Evolutionary conservation across 2,113 vertebrate species (phyloP).

Genomic region (Melospiza georgiana): DNA sequence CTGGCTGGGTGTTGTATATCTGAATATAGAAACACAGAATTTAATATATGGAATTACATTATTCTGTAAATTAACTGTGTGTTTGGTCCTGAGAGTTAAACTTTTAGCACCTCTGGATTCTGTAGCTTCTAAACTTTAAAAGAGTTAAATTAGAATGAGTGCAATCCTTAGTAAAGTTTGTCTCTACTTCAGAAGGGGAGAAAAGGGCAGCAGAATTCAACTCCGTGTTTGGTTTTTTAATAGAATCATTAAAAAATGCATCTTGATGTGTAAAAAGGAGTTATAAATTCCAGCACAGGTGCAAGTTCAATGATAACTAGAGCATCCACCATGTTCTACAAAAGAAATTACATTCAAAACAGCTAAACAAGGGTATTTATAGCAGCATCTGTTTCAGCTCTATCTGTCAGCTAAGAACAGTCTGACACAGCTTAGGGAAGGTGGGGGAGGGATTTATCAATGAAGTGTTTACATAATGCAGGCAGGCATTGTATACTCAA

Average conservation of each 20-base stretch:
- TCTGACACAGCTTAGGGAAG: constrained; percentile 40
- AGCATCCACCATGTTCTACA: constrained; percentile 46
- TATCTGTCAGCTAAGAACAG: constrained; percentile 44
- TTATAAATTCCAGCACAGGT: constrained; percentile 18
- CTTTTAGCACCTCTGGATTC: neutral
- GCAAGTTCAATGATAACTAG: constrained; percentile 1
- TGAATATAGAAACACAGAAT: neutral
- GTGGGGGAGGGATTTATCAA: constrained; percentile 63
- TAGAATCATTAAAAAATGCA: neutral
- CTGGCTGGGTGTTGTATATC: neutral
- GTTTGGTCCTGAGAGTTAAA: neutral
- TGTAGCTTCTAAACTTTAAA: neutral
- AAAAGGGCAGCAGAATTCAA: neutral
- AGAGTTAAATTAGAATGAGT: neutral
- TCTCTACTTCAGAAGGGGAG: neutral
- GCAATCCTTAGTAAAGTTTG: neutral
- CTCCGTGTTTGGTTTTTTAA: neutral
- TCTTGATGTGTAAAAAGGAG: neutral
- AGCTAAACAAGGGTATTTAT: constrained; percentile 61
- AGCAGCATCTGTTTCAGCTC: constrained; percentile 71
- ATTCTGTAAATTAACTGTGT: neutral
- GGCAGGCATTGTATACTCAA: constrained; percentile 60
- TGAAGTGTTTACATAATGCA: constrained; percentile 63
- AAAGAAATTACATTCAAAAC: constrained; percentile 43
- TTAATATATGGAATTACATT: neutral